Percentiles rank a stretch among this genome's conserved stretches.
Conservation (phyloP, 2,797 vertebrate genomes). For the Limosa lapponica region DNA sequence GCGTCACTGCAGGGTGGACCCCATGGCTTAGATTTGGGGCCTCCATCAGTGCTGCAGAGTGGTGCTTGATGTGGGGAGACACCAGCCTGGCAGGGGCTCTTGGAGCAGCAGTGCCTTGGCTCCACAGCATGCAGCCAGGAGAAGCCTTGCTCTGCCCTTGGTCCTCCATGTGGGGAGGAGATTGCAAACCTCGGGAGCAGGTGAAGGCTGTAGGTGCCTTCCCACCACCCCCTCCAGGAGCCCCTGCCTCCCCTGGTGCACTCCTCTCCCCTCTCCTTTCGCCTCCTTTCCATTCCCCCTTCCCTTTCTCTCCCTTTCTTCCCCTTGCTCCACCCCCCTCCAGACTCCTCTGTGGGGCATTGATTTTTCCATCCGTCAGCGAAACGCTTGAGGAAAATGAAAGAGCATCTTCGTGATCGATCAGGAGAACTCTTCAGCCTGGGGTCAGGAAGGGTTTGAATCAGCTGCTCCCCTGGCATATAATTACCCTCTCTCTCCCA, state of each 20-base stretch:
- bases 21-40: not conserved
- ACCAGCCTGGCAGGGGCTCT: not conserved
- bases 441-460: constrained; percentile 72
- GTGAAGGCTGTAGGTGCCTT: not conserved
- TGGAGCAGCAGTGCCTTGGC: rapidly evolving
- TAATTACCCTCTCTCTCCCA: constrained; percentile 58
- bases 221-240: not conserved
- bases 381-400: constrained; percentile 78
- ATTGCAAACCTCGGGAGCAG: not conserved
- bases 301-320: constrained; percentile 30
- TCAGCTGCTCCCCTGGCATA: constrained; percentile 39
- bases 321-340: constrained; percentile 29
- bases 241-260: rapidly evolving
- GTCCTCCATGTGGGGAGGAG: not conserved
- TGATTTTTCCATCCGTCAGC: constrained; percentile 82
- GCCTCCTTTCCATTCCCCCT: not conserved
- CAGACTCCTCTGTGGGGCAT: constrained; percentile 68
- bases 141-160: not conserved
- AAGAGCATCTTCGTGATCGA: constrained; percentile 78
- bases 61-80: rapidly evolving
- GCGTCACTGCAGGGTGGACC: not conserved
- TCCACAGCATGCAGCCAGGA: rapidly evolving
- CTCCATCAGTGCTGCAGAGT: not conserved
- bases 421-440: constrained; percentile 73
- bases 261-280: not conserved